A percentile compares a stretch with the other conserved stretches of the same genome.
Evolutionary conservation across 2,888 invertebrate species (phyloP).

Genomic region (Mechanitis mazaeus): DNA sequence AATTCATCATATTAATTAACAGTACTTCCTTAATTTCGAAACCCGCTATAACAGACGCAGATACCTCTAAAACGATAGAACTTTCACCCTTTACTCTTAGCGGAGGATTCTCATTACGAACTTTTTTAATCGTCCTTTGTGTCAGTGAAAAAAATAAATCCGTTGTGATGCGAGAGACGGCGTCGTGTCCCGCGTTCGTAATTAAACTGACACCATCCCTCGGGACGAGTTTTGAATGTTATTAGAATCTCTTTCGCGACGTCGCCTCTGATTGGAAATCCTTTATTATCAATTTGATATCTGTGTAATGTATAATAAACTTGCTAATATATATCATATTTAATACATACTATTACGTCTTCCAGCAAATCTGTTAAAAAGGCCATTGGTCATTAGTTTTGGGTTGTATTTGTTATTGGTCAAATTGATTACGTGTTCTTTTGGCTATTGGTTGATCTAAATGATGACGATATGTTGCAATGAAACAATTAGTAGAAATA

Average conservation of each 20-base stretch:
- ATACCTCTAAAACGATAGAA: constrained; percentile 42
- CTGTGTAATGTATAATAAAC: constrained; percentile 15
- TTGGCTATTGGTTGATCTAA: too few relatives aligned
- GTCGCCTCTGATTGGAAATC: constrained; percentile 69
- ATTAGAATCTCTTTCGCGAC: constrained; percentile 73
- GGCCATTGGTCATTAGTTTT: too few relatives aligned
- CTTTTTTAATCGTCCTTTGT: constrained; percentile 76
- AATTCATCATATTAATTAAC: constrained; percentile 27
- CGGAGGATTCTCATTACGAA: constrained; percentile 69
- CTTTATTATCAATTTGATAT: constrained; percentile 31
- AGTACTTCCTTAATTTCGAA: constrained; percentile 26
- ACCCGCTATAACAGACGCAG: constrained; percentile 25
- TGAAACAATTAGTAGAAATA: too few relatives aligned
- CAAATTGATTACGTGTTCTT: too few relatives aligned
- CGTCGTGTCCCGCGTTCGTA: constrained; percentile 55
- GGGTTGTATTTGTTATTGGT: too few relatives aligned
- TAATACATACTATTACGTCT: too few relatives aligned
- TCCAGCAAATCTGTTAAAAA: too few relatives aligned
- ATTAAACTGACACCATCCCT: constrained; percentile 73
- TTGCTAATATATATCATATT: background rate
- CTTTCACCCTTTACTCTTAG: constrained; percentile 61
- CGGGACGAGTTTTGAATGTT: constrained; percentile 74
- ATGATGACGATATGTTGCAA: too few relatives aligned
- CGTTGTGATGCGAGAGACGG: constrained; percentile 62
- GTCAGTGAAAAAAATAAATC: constrained; percentile 66